Evolutionary conservation across 2,797 vertebrate genomes (phyloP), one percentile per base, ranked within the genome.

Genomic region (Pygocentrus nattereri): DNA sequence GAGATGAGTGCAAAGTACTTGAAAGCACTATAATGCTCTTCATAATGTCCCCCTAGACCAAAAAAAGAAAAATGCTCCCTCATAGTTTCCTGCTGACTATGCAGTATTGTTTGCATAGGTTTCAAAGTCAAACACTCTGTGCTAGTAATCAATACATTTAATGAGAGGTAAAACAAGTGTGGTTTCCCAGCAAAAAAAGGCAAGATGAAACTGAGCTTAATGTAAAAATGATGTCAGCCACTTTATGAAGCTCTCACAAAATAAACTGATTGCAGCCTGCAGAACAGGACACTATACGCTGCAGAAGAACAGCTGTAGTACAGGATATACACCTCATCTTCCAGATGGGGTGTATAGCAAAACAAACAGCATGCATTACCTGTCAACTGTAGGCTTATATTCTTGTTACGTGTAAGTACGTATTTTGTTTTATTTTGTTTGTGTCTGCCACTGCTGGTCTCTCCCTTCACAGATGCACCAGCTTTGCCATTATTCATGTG

Each of bases 11-110:
- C 38, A 71, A 80, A 80, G 77, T 80, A 82, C 82, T 80, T 30
- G 6, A 80, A 82, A 82, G 80, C 76, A 82, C 75, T 74, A 34
- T 47, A 74, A 70, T 82, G 54, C 21, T 58, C 23, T 77, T 80
- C 50, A 61, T 67, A 74, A 77, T 67, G 25, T 73, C 73, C 69
- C 74, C 62, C 8, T 44, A 38, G 81, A 77, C 50, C 38, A 62
- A 27, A 80, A n/a, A 44, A 80, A 59, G 38, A 47, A 79, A 82
- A 80, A 84, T 62, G 67, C 34, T 59, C 8, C 12, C 52, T 38
- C 52, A 58, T 34, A 71, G 49, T 54, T 44, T 77, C 64, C 38
- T 77, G 68, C 34, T 61, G 27, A 52, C 68, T 58, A 80, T 82
- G 62, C 76, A 64, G 27, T 69, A 77, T 82, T 81, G 62, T n/a